Evolutionary conservation across 2,797 vertebrate genomes (phyloP), one percentile per base, ranked within the genome.

Genomic region (Artibeus jamaicensis): DNA sequence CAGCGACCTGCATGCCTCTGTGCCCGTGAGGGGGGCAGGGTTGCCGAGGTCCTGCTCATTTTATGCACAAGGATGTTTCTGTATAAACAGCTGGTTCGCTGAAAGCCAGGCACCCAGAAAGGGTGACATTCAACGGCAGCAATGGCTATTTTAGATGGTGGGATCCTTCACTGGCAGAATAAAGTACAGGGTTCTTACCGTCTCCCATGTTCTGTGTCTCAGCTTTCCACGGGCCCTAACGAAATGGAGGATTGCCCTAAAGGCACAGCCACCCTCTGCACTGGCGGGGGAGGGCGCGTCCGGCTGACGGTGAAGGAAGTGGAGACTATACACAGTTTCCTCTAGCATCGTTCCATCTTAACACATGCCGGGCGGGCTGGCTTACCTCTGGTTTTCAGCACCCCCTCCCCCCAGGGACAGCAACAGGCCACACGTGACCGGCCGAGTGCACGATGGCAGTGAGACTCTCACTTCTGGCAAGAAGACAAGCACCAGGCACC

Each of bases 321-420:
- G 91, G 96, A 96, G 97, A 97, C 94, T 97, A 96, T 98, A 97
- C 96, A 68, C 93, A 93, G 96, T 97, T 95, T 97, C 92, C 97
- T 97, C 93, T 83, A 95, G 86, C 89, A 37, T 97, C 96, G 97
- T 97, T 97, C 92, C 91, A 79, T 89, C 94, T 97, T 95, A 86
- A 97, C 97, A 93, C 92, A 91, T 3, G 73, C 87, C 82, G 96
- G 98, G 86, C 39, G 87, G 95, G 76, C 70, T 97, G 96, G 89
- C 86, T 97, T 62, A 26, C 24, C 42, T 95, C 96, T 90, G 96
- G 70, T 68, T 44, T 81, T 42, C 87, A 46, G 22, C 59, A 81
- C 62, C 53, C 39, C 39, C 39, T 4, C 62, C 53, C 39, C 39
- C 39, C 5, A 57, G 22, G 34, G 34, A 76, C 8, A 3, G 50